Evolutionary conservation across 2,113 vertebrate species (phyloP), one percentile per base, ranked within the genome.

Genomic region (Phrynocephalus versicolor): DNA sequence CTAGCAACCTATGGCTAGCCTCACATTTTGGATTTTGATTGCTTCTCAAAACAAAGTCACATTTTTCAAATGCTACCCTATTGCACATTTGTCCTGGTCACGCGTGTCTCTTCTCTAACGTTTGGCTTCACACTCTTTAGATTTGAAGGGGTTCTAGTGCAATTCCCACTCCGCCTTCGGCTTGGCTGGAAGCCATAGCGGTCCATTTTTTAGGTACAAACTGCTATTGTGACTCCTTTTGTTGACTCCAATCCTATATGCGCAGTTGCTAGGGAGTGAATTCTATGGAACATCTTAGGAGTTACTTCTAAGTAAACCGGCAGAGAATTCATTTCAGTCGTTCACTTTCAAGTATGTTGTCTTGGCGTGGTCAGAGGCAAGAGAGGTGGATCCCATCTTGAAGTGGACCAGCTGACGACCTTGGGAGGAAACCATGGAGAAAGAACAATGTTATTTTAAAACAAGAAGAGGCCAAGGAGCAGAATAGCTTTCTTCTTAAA

Each of bases 401-500:
- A 98, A 98, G 94, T 96, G 97, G 90, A 97, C 97, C 88, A 98
- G 96, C 90, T 97, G 97, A 81, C 97, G 97, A 92, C 97, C 97
- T 98, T 89, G 58, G 87, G 33, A 79, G 1, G 87, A 81, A 4
- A 89, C 71, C 74, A 89, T 64, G 30, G 85, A 3, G 14, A 6
- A 2, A 7, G 2, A 64, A n/a, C n/a, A 45, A n/a, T n/a, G 30
- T 14, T 55, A 41, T 35, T 81, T 41, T 33, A 45, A 67, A 64
- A 55, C 18, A 7, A 1, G 1, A 35, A 14, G 81, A 69, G 85
- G 74, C 45, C 83, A 71, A 27, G 0, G 15, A 85, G 13, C 30
- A 92, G 70, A 33, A 85, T 78, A 86, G 80, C 1, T 8, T 13
- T 81, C 51, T 10, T 5, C 6, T 57, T 62, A 12, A 25, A 88